Evolutionary conservation across 2,888 invertebrate species (phyloP).

Genomic region (Tridacna crocea): DNA sequence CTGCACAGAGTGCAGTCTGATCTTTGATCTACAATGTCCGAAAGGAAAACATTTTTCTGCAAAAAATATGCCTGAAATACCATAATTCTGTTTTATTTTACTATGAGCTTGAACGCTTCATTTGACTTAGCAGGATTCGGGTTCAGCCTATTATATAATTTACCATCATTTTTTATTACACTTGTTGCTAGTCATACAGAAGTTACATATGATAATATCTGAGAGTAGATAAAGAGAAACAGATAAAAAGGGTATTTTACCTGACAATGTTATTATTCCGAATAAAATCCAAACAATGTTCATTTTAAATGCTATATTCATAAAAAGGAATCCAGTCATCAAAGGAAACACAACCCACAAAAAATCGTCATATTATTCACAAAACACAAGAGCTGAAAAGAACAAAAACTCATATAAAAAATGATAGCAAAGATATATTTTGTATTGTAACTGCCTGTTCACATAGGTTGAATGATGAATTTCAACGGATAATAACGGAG

Average conservation of each 20-base stretch:
- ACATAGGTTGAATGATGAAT: neutral
- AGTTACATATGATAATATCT: neutral
- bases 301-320: neutral
- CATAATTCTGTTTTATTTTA: too few species aligned
- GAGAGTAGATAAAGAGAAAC: neutral
- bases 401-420: neutral
- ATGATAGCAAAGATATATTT: neutral
- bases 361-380: neutral
- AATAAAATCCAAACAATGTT: neutral
- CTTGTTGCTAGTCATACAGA: too few species aligned
- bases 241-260: neutral
- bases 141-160: too few species aligned
- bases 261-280: neutral
- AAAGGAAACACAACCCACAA: neutral
- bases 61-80: too few species aligned
- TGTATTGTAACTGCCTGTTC: neutral
- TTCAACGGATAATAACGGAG: neutral
- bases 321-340: too few species aligned
- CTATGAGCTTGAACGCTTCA: too few species aligned
- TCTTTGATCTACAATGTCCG: too few species aligned
- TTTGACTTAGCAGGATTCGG: too few species aligned
- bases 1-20: too few species aligned
- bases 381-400: neutral
- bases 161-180: too few species aligned
- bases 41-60: too few species aligned